A percentile compares a stretch with the other conserved stretches of the same genome.
Evolutionary conservation across 2,113 vertebrate genomes (phyloP).

Genomic region (Lagopus muta): DNA sequence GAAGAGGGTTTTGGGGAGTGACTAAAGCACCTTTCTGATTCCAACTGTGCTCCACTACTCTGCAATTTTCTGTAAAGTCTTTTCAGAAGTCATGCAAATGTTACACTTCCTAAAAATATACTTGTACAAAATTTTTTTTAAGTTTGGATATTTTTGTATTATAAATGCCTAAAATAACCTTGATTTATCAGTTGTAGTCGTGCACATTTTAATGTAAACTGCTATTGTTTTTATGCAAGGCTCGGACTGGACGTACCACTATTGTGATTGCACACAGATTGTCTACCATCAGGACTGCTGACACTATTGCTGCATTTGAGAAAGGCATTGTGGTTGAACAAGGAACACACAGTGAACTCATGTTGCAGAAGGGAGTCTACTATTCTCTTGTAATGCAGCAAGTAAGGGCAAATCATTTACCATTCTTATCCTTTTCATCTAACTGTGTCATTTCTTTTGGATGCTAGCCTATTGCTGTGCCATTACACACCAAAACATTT

Average conservation of each 20-base stretch:
- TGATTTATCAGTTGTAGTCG: not conserved
- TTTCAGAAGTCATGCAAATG: not conserved
- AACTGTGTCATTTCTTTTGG: not conserved
- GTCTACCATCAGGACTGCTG: slow-evolving; percentile 80
- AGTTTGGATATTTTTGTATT: not conserved
- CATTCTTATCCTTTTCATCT: not conserved
- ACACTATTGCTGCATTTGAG: slow-evolving; percentile 79
- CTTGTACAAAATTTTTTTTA: not conserved
- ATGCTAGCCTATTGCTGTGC: not conserved
- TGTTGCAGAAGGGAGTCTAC: slow-evolving; percentile 80
- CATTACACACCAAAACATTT: not conserved
- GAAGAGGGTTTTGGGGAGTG: not conserved
- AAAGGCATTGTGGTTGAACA: slow-evolving; percentile 77
- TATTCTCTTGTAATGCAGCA: slow-evolving; percentile 81
- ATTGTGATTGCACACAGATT: slow-evolving; percentile 83
- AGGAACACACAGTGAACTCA: slow-evolving; percentile 79
- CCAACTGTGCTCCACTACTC: not conserved
- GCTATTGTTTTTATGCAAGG: slow-evolving; percentile 55
- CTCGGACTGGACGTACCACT: slow-evolving; percentile 80
- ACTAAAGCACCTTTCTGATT: not conserved
- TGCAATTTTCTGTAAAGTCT: not conserved
- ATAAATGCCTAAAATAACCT: not conserved
- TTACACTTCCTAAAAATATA: not conserved
- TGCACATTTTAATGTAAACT: not conserved
- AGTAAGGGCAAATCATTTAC: slow-evolving; percentile 43